phyloP scores from a whole-genome alignment of 2,113 vertebrate genomes.

The Aptenodytes forsteri region DNA sequence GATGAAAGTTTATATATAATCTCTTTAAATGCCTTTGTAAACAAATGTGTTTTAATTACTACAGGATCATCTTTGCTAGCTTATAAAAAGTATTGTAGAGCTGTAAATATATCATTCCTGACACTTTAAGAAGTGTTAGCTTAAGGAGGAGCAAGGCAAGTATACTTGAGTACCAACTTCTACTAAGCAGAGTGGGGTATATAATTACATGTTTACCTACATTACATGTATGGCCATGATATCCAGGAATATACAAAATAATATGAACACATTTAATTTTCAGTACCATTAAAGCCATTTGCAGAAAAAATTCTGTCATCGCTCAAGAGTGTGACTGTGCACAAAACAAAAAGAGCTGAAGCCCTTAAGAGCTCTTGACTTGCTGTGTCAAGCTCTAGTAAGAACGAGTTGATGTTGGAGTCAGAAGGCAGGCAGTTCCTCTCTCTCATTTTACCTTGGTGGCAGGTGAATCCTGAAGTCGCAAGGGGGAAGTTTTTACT shows the following conservation, averaged over 20 bases:
- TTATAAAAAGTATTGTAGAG: not conserved
- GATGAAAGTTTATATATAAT: not conserved
- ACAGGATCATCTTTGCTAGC: not conserved
- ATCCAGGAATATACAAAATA: not conserved
- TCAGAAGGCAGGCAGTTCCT: not conserved
- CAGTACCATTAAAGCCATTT: not conserved
- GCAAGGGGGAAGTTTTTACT: not conserved
- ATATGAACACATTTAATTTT: not conserved
- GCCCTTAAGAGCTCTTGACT: not conserved
- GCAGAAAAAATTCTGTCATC: not conserved
- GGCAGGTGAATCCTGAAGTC: not conserved
- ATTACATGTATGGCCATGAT: not conserved
- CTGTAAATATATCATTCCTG: not conserved
- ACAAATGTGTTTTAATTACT: not conserved
- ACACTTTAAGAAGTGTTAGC: not conserved
- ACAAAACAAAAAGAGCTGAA: not conserved
- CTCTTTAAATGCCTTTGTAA: not conserved
- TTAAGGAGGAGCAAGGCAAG: not conserved
- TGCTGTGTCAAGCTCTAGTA: not conserved
- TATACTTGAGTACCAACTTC: not conserved
- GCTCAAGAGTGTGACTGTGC: not conserved
- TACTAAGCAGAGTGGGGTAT: not conserved
- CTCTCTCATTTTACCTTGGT: not conserved
- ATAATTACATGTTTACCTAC: not conserved
- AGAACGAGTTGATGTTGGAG: not conserved